Evolutionary conservation across 2,888 invertebrate genomes (phyloP), one percentile per base, ranked within the genome.

Genomic region (Leucoptera coffeella): DNA sequence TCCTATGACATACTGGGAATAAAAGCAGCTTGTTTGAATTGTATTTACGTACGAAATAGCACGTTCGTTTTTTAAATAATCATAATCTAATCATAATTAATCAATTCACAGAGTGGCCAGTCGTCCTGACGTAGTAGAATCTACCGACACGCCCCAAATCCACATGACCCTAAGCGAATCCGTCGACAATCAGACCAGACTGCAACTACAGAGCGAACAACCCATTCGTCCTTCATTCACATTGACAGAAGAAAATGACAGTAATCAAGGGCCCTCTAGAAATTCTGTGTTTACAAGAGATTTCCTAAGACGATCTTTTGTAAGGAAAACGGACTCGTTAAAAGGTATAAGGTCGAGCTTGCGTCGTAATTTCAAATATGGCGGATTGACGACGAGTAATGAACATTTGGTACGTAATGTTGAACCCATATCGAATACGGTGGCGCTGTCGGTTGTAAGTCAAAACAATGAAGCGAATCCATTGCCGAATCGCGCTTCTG

Each of bases 381-480:
- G 77, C 43, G 47, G 57, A 43, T 31, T 64, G 29, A 59, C 61
- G 0, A 60, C 55, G 2, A 78, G 78, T 37, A 74, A 76, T 23
- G 78, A 79, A 38, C 74, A 74, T 26, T 48, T 80, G 34, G 75
- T 80, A 4, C 65, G 77, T 14, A 73, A 73, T 2, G 77, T 69
- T 0, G 78, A 76, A 17, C 79, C 80, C 0, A 77, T 78, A n/a
- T 67, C 69, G 0, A 61, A 46, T 14, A 69, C 69, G 0, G 64
- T 64, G 0, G 61, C 65, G 0, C 55, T 67, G 62, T 75, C 75
- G 4, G 50, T 54, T 28, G n/a, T n/a, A n/a, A 50, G 62, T 45
- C 30, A 52, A 34, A 46, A 45, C 11, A 46, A 55, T 41, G 47
- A 54, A 47, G 33, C 35, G 9, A 19, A 26, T 4, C 19, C 58